Evolutionary conservation across 2,888 invertebrate species (phyloP), one percentile per base, ranked within the genome.

Genomic region (Eupithecia vulgata): DNA sequence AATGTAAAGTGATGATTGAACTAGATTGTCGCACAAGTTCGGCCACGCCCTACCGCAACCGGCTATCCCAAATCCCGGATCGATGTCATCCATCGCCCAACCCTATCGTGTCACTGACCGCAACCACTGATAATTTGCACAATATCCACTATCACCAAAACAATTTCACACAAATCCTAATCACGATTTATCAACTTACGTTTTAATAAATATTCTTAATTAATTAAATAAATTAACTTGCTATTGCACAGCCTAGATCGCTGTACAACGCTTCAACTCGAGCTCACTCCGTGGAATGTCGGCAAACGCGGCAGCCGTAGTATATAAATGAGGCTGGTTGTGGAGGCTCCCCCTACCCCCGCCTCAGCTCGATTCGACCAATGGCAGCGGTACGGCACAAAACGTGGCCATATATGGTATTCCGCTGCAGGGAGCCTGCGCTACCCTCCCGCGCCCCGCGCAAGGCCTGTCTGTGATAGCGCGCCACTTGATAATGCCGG

Each of bases 341-440:
- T 93, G 92, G 93, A 85, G 90, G 91, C 88, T 87, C 92, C 65
- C 92, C 93, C 94, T 94, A 93, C 95, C 95, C 79, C 95, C 93
- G 86, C 90, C 86, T 87, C 88, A 82, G 87, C 85, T 84, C 86
- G 86, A 88, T 87, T 91, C 95, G 90, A 90, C 96, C 96, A 96
- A 96, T 96, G 92, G 95, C 91, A 92, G 76, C 93, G 91, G 94
- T 95, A 85, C 85, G 85, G 95, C 91, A 93, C 93, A 93, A 95
- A 95, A 87, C 85, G 83, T 90, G 88, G 86, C 92, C 92, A 92
- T 92, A 92, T 91, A 88, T 90, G 91, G 89, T 88, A 89, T 89
- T 91, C 85, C 95, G 95, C 95, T 95, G 95, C 93, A 95, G 93
- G 94, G 95, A 94, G 95, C 85, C 90, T 91, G 89, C 93, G 94